Evolutionary conservation across 2,888 invertebrate genomes (phyloP).

Genomic region (Sphaerophoria rueppellii): DNA sequence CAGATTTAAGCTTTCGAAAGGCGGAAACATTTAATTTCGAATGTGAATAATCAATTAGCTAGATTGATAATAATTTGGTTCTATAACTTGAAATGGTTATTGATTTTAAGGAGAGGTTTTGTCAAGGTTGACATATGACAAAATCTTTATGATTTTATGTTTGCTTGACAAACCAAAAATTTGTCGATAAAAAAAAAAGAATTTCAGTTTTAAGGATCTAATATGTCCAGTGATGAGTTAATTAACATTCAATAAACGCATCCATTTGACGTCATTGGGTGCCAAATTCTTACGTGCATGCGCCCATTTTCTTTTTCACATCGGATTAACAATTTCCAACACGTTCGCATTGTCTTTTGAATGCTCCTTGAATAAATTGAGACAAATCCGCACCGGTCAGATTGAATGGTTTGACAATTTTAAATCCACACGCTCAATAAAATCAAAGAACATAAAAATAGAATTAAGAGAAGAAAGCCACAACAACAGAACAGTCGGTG

Average conservation of each 20-base stretch:
- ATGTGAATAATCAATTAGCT: conserved; percentile 11
- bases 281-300: conserved; percentile 53
- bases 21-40: conserved; percentile 39
- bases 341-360: conserved; percentile 52
- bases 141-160: neutral
- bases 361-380: conserved; percentile 31
- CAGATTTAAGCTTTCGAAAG: conserved; percentile 22
- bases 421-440: conserved; percentile 12
- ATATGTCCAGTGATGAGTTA: conserved; percentile 9
- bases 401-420: neutral
- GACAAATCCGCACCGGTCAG: neutral
- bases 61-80: conserved; percentile 3
- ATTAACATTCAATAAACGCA: conserved; percentile 42
- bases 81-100: conserved; percentile 25
- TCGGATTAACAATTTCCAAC: conserved; percentile 52
- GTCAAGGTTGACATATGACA: conserved; percentile 32
- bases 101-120: conserved; percentile 23
- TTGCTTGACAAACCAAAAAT: neutral
- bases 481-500: neutral
- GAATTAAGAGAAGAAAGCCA: conserved; percentile 3
- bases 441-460: neutral
- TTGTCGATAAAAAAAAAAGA: neutral
- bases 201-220: conserved; percentile 34
- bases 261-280: conserved; percentile 62
- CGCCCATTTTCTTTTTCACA: conserved; percentile 32